Evolutionary conservation across 2,113 vertebrate genomes (phyloP).

Genomic region (Xyrauchen texanus): DNA sequence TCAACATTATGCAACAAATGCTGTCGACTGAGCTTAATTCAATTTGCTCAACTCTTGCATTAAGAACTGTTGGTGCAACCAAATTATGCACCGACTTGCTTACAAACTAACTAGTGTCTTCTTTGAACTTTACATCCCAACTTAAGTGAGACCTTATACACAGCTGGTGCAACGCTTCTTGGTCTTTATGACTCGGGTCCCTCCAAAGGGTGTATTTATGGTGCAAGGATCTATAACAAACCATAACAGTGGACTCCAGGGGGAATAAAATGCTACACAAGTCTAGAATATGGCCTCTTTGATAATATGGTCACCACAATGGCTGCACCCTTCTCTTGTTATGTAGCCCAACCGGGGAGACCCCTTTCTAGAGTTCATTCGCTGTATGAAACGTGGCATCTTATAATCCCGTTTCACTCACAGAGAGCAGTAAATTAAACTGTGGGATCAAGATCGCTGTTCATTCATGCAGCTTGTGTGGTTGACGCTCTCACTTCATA

Average conservation of each 20-base stretch:
- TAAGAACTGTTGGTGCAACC: no score
- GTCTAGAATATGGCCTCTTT: neutral
- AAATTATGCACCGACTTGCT: no score
- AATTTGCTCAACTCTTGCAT: no score
- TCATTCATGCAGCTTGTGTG: conserved; percentile 54
- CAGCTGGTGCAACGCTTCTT: no score
- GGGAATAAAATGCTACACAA: neutral
- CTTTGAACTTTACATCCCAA: no score
- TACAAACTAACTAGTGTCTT: no score
- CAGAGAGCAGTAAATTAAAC: conserved; percentile 64
- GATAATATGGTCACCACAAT: neutral
- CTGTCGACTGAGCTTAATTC: no score
- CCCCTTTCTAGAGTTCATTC: conserved; percentile 6
- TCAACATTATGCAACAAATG: no score
- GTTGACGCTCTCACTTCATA: conserved; percentile 14
- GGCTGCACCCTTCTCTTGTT: neutral
- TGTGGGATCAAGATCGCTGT: conserved; percentile 5
- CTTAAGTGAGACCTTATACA: no score
- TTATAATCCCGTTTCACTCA: conserved; percentile 57
- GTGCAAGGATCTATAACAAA: neutral
- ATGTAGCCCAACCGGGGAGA: neutral
- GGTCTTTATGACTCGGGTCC: no score
- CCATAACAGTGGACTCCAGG: neutral
- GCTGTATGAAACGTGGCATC: conserved; percentile 41
- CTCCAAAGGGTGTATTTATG: no score